phyloP scores from a whole-genome alignment of 2,797 vertebrate species.

The Austrolebias charrua region DNA sequence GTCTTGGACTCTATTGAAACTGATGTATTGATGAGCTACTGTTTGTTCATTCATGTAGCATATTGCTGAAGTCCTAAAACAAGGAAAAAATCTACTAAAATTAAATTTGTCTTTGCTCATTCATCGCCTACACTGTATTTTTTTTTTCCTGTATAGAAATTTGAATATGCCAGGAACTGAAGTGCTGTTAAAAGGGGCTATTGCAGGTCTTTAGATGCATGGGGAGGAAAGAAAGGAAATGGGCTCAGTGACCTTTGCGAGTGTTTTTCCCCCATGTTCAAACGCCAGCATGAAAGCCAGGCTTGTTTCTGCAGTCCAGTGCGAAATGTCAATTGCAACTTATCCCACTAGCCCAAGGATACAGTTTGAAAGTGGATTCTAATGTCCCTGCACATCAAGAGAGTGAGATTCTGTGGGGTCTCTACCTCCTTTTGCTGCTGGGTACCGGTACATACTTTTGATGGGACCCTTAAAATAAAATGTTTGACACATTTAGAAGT shows the following conservation, averaged over 20 bases:
- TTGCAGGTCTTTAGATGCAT: conserved; percentile 78
- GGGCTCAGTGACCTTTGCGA: conserved; percentile 85
- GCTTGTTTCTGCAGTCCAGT: conserved; percentile 84
- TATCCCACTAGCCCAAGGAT: conserved; percentile 81
- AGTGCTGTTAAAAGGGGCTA: conserved; percentile 72
- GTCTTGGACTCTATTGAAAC: neutral
- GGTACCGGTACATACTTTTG: conserved; percentile 11
- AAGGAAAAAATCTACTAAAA: conserved; percentile 44
- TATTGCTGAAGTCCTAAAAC: conserved; percentile 3
- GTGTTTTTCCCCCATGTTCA: conserved; percentile 84
- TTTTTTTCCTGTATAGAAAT: conserved; percentile 64
- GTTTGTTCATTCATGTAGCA: neutral
- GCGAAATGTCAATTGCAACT: conserved; percentile 87
- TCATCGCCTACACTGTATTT: conserved; percentile 35
- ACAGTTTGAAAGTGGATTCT: conserved; percentile 81
- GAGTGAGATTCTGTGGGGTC: conserved; percentile 66
- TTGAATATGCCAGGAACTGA: conserved; percentile 72
- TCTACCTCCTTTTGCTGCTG: conserved; percentile 49
- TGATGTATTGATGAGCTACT: neutral
- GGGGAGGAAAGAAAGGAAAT: conserved; percentile 79
- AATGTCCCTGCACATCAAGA: conserved; percentile 74
- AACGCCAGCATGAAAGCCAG: conserved; percentile 85
- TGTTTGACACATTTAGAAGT: conserved; percentile 15
- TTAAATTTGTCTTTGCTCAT: conserved; percentile 40
- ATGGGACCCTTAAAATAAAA: conserved; percentile 17